Evolutionary conservation across 2,888 invertebrate species (phyloP), one percentile per base, ranked within the genome.

Genomic region (Antitype chi): DNA sequence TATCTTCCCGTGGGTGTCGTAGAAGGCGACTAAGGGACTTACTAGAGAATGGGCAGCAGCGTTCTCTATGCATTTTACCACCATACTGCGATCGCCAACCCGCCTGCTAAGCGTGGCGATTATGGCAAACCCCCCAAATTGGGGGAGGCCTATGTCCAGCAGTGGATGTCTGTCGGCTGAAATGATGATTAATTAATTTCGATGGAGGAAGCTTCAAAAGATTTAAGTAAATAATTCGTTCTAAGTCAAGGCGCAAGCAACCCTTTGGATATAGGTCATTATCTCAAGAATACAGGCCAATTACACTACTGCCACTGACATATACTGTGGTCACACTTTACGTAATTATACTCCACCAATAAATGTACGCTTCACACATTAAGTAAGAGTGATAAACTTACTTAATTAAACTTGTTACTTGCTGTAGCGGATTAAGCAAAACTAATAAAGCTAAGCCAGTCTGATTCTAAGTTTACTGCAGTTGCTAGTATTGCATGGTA

Each of bases 331-430:
- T 38, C 49, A 15, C 17, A 57, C 49, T 74, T 49, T 6, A 70
- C 25, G 5, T 74, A 82, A 82, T 85, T 70, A 84, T 74, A 52
- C 63, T 66, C 47, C 69, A 52, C n/a, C 71, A 78, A 85, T 70
- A 82, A 78, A 74, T 74, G 32, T 63, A 60, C 53, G 43, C 86
- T 85, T 84, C 83, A 82, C 83, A 84, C 78, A 78, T 84, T 78
- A 77, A 78, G 77, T 70, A 82, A 82, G 55, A 78, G 78, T 71
- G 82, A 74, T 85, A 83, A 85, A 83, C 78, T 78, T 71, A 78
- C 64, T 82, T 85, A 74, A 82, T 83, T 85, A 82, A 85, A 83
- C 70, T 70, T 74, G 70, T 71, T 69, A 63, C 52, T 69, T 72
- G 62, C 73, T 75, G 76, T 67, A 32, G 38, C 49, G 67, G 59